A percentile compares a stretch with the other conserved stretches of the same genome.
Conservation (phyloP, 2,888 invertebrate genomes). For the Venustoraphidia nigricollis region DNA sequence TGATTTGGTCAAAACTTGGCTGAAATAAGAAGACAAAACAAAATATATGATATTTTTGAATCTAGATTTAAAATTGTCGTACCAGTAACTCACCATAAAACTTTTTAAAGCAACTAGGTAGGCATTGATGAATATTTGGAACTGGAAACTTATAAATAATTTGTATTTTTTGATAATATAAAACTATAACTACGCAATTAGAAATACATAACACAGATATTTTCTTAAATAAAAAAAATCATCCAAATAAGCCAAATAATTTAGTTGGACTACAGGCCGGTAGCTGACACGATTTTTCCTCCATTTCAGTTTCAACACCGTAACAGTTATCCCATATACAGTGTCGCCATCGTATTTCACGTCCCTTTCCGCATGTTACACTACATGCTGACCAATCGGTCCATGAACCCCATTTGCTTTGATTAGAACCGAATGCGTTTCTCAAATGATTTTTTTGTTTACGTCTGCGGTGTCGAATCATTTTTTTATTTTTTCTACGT, state of each 20-base stretch:
- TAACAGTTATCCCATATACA: conserved; percentile 27
- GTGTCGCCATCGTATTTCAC: conserved; percentile 37
- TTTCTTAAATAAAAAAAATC: neutral
- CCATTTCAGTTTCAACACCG: conserved; percentile 32
- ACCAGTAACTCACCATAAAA: no score
- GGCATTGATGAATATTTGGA: no score
- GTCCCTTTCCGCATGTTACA: conserved; percentile 44
- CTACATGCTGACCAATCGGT: conserved; percentile 45
- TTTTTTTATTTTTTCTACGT: no score
- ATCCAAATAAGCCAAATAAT: conserved; percentile 20
- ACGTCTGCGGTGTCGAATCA: no score
- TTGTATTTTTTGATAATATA: neutral
- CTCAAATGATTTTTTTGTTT: no score
- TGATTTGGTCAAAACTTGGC: no score
- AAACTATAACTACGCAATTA: neutral
- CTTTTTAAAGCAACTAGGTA: no score
- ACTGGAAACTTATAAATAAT: no score
- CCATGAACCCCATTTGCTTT: conserved; percentile 33
- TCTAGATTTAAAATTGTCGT: no score
- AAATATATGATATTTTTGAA: no score
- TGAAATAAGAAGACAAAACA: no score
- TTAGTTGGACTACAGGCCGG: conserved; percentile 29
- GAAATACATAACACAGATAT: neutral
- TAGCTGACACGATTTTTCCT: conserved; percentile 32
- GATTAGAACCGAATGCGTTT: neutral